A percentile compares a stretch with the other conserved stretches of the same genome.
phyloP scores from a whole-genome alignment of 2,888 invertebrate genomes.

The Lochmaea capreae region DNA sequence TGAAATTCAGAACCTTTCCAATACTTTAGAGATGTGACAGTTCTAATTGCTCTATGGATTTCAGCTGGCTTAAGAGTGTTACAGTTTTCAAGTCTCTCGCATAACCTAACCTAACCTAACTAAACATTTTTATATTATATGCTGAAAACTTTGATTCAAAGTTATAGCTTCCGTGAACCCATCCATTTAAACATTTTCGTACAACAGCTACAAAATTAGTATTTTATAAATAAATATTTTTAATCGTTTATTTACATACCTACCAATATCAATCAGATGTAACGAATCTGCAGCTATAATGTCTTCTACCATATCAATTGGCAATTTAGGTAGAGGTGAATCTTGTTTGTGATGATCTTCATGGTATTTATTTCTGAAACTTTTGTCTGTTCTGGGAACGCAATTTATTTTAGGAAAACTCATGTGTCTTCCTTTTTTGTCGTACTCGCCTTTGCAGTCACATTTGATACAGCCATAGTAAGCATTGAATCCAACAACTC shows the following conservation, averaged over 20 bases:
- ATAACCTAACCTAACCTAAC: no score
- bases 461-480: slow-evolving; percentile 45
- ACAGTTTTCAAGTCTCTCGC: slow-evolving; percentile 38
- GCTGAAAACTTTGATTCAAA: slow-evolving; percentile 37
- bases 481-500: slow-evolving; percentile 44
- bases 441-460: slow-evolving; percentile 42
- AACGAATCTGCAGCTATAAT: neutral
- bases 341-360: slow-evolving; percentile 48
- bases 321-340: slow-evolving; percentile 39
- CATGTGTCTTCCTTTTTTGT: slow-evolving; percentile 44
- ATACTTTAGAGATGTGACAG: neutral
- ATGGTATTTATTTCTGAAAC: slow-evolving; percentile 44
- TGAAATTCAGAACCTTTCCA: neutral
- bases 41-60: slow-evolving; percentile 41
- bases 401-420: slow-evolving; percentile 43
- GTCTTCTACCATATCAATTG: neutral
- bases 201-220: neutral
- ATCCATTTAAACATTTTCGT: neutral
- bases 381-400: slow-evolving; percentile 40
- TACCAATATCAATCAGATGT: neutral
- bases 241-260: neutral
- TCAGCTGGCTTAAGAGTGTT: slow-evolving; percentile 37
- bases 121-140: slow-evolving; percentile 42
- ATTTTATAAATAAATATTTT: neutral
- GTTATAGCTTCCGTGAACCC: neutral